Evolutionary conservation across 2,113 vertebrate genomes (phyloP), one percentile per base, ranked within the genome.

Genomic region (mouse (Mus musculus)): DNA sequence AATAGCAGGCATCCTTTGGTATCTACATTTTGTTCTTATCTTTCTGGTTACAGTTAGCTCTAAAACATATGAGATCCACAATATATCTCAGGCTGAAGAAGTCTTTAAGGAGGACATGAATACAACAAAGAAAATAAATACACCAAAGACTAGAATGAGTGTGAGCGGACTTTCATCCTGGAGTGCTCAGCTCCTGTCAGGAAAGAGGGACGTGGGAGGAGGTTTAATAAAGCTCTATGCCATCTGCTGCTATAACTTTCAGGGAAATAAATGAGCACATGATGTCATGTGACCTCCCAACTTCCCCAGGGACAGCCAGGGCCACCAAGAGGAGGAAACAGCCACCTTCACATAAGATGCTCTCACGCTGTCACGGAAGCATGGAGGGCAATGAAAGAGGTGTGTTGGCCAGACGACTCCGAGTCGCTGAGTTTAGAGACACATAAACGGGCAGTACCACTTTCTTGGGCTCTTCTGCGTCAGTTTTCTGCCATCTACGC

Each of bases 61-160:
- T 94, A 76, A 90, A 92, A 86, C 5, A 49, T 59, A 49, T 80
- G 80, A 95, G 93, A 72, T 92, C 75, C 88, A 22, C 84, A 85
- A 88, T 14, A 46, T 93, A 67, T 76, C 52, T 95, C 72, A 90
- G 81, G 67, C 82, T 94, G 69, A 56, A 95, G 67, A 89, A 92
- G 84, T 96, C 76, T 93, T 49, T 67, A 94, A 93, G 90, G 80
- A 96, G 11, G 59, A 92, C 30, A 96, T 88, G 65, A 92, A 46
- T 11, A 85, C 71, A 95, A 30, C 76, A 46, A 72, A 76, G 82
- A 96, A 91, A 90, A 92, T 81, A 69, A 65, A 81, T 84, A 63
- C 54, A 92, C 85, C 89, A 86, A 96, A 90, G 89, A 8, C 42
- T 95, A 80, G 77, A 85, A 39, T 84, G 63, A 85, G 54, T 36